Conservation (phyloP, 2,797 vertebrate genomes). For the Leptoclinus maculatus region DNA sequence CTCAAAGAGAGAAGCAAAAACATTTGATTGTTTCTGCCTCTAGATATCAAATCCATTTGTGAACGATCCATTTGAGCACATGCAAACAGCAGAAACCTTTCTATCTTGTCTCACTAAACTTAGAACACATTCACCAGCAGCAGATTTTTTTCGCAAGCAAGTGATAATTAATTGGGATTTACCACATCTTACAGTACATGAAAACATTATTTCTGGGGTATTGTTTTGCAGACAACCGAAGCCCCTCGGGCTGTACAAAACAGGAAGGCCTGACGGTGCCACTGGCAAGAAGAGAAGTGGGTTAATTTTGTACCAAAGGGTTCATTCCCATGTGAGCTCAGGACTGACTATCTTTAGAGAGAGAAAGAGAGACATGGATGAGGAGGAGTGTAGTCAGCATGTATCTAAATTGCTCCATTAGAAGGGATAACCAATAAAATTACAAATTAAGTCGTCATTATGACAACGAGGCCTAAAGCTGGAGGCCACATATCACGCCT, state of each 20-base stretch:
- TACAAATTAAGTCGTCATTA: background rate
- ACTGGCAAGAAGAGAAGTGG: slow-evolving; percentile 25
- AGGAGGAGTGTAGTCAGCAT: slow-evolving; percentile 3
- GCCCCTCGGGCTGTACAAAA: background rate
- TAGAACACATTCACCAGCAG: background rate
- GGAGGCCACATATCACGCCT: slow-evolving; percentile 10
- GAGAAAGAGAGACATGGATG: slow-evolving; percentile 15
- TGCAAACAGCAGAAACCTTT: slow-evolving; percentile 4
- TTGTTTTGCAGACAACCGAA: slow-evolving; percentile 17
- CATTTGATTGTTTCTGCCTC: background rate
- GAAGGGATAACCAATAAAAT: slow-evolving; percentile 1
- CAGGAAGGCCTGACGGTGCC: slow-evolving; percentile 15
- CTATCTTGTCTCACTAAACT: background rate
- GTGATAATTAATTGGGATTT: slow-evolving; percentile 4
- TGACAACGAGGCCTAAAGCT: slow-evolving; percentile 11
- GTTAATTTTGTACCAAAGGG: slow-evolving; percentile 21
- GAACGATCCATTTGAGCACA: background rate
- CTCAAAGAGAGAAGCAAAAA: background rate
- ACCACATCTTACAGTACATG: background rate
- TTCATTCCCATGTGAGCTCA: slow-evolving; percentile 24
- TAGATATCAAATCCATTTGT: background rate
- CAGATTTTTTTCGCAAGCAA: background rate
- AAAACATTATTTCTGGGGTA: slow-evolving; percentile 9
- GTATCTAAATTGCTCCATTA: slow-evolving; percentile 26
- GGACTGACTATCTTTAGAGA: slow-evolving; percentile 31